A percentile compares a stretch with the other conserved stretches of the same genome.
Conservation (phyloP, 1,140 invertebrate species). For the Patella vulgata region DNA sequence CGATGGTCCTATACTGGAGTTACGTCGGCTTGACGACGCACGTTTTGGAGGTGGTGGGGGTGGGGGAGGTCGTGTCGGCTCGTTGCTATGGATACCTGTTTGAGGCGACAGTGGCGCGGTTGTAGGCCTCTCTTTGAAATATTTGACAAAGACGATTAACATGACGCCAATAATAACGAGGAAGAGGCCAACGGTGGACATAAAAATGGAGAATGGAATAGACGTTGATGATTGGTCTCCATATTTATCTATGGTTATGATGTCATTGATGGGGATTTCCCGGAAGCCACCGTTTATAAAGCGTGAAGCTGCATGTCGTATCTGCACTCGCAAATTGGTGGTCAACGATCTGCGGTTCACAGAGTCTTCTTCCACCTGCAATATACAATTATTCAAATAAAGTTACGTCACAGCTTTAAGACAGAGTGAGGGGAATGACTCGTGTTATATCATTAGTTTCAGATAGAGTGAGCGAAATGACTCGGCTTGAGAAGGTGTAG, state of each 20-base stretch:
- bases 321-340: conserved; percentile 14
- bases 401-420: no score
- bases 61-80: conserved; percentile 12
- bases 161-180: conserved; percentile 7
- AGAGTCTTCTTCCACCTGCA: conserved; percentile 23
- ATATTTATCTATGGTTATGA: not conserved
- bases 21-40: conserved; percentile 13
- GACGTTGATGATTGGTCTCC: not conserved
- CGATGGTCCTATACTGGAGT: conserved; percentile 2
- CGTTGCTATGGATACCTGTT: not conserved
- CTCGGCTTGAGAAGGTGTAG: no score
- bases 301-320: conserved; percentile 1
- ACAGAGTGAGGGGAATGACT: no score
- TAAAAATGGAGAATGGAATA: conserved; percentile 22
- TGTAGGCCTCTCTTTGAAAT: not conserved
- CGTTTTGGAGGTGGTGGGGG: conserved; percentile 7
- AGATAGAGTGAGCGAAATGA: no score
- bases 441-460: no score
- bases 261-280: conserved; percentile 18
- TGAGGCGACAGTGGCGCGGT: not conserved
- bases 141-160: conserved; percentile 5
- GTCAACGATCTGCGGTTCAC: conserved; percentile 13
- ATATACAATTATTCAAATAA: no score
- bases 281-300: conserved; percentile 12
- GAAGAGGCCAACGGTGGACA: conserved; percentile 16